phyloP scores from a whole-genome alignment of 2,113 vertebrate species.

The Falco punctatus region DNA sequence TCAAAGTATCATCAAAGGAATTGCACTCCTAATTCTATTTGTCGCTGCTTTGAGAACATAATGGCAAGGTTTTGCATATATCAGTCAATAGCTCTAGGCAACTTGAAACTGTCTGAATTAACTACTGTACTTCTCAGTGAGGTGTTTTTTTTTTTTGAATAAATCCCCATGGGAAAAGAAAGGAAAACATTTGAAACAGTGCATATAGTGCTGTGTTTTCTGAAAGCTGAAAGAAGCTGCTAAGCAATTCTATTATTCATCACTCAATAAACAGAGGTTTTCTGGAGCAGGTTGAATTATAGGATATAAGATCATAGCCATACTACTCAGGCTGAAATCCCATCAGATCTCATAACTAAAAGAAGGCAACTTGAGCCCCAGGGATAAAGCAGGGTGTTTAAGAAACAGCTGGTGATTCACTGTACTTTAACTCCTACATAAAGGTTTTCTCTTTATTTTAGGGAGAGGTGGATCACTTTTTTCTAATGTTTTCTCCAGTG shows the following conservation, averaged over 20 bases:
- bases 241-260: conserved; percentile 41
- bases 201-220: not conserved
- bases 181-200: conserved; percentile 16
- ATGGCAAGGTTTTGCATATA: conserved; percentile 51
- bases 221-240: not conserved
- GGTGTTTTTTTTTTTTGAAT: not conserved
- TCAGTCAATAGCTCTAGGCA: conserved; percentile 49
- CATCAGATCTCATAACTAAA: conserved; percentile 45
- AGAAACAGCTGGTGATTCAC: conserved; percentile 11
- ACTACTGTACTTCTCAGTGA: conserved; percentile 24
- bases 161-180: conserved; percentile 37
- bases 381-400: conserved; percentile 16
- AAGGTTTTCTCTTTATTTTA: not conserved
- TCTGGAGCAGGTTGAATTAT: conserved; percentile 34
- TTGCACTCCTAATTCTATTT: conserved; percentile 48
- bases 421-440: not conserved
- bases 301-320: not conserved
- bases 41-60: conserved; percentile 40
- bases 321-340: conserved; percentile 15
- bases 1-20: conserved; percentile 56
- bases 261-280: conserved; percentile 10
- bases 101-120: conserved; percentile 28
- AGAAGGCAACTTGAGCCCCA: not conserved
- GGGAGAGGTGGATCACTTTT: not conserved
- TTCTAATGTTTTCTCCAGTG: not conserved